These are phyloP conservation scores for Picus viridis DNA, from an alignment of 2,797 vertebrate genomes.

Conservation along the genomic window DNA sequence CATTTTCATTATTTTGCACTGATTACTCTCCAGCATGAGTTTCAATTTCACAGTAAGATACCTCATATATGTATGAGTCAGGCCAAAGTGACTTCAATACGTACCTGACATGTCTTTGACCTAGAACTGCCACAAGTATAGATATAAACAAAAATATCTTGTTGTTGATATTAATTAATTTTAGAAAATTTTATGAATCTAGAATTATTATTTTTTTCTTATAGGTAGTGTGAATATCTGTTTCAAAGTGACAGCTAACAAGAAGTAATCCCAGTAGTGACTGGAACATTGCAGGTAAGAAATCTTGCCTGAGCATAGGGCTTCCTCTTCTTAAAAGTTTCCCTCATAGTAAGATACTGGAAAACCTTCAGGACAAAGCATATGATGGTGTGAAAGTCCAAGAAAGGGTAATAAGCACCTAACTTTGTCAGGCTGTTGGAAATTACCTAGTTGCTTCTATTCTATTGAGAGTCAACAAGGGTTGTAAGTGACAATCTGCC, in stretches of 20 bases:
- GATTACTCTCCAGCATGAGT: neutral
- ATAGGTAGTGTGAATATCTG: neutral
- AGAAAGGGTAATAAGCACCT: neutral
- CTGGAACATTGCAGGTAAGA: neutral
- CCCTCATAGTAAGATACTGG: neutral
- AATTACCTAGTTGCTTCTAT: neutral
- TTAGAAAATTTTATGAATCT: neutral
- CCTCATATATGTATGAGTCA: neutral
- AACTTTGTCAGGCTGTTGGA: neutral
- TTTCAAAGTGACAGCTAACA: neutral
- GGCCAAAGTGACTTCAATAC: neutral
- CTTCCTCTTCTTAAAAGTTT: neutral
- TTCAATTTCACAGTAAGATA: neutral
- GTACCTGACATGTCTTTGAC: neutral
- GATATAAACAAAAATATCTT: neutral
- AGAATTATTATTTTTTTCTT: neutral
- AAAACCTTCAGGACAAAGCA: neutral
- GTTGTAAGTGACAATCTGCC: neutral
- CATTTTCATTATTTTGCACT: neutral
- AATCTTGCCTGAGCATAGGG: neutral
- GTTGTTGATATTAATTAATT: neutral
- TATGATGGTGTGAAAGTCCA: neutral
- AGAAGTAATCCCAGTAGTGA: neutral
- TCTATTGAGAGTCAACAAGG: neutral
- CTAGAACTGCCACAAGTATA: neutral